Evolutionary conservation across 2,797 vertebrate species (phyloP).

Genomic region (Lutjanus campechanus): DNA sequence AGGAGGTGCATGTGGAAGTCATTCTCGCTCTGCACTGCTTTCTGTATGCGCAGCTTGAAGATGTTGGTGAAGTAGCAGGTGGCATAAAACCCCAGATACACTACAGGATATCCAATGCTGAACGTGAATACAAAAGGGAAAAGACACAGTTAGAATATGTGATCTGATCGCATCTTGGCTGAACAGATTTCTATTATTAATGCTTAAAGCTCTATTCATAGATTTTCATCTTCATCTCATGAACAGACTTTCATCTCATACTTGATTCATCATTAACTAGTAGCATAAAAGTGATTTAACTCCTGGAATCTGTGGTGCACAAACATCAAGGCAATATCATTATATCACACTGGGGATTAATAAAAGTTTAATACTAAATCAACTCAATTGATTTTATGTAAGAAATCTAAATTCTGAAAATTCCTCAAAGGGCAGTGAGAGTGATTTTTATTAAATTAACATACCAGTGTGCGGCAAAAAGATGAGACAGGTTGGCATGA

Average conservation of each 20-base stretch:
- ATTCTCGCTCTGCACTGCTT: conserved; percentile 85
- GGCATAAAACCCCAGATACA: conserved; percentile 89
- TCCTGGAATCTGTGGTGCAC: not conserved
- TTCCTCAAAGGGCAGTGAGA: not conserved
- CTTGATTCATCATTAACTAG: not conserved
- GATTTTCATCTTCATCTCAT: not conserved
- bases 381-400: not conserved
- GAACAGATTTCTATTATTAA: conserved; percentile 11
- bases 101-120: conserved; percentile 89
- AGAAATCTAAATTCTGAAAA: not conserved
- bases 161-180: conserved; percentile 10
- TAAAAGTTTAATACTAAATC: not conserved
- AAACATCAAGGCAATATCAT: conserved; percentile 1
- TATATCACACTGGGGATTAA: conserved; percentile 1
- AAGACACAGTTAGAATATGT: conserved; percentile 6
- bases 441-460: conserved; percentile 26
- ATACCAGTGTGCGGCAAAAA: conserved; percentile 90
- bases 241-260: not conserved
- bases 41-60: conserved; percentile 87
- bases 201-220: not conserved
- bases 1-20: conserved; percentile 88
- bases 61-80: conserved; percentile 90
- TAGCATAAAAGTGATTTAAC: conserved; percentile 10
- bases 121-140: conserved; percentile 11
- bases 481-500: conserved; percentile 88